phyloP scores from a whole-genome alignment of 2,113 vertebrate species.

The Ginglymostoma cirratum region DNA sequence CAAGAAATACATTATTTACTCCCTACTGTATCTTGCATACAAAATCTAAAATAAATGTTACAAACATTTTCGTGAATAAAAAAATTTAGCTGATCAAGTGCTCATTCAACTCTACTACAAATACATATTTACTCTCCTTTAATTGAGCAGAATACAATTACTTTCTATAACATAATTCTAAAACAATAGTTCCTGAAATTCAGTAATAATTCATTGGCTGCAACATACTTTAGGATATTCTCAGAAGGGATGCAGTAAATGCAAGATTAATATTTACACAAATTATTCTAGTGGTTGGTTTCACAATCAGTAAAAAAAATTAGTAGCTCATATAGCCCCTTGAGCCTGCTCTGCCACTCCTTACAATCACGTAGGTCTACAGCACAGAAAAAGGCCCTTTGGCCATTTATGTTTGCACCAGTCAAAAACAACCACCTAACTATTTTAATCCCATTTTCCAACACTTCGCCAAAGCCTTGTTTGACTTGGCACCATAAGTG shows the following conservation, averaged over 20 bases:
- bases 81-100: background rate
- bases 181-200: background rate
- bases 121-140: background rate
- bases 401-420: too few relatives aligned
- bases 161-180: background rate
- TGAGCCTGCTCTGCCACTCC: too few relatives aligned
- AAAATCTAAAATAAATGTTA: background rate
- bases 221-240: background rate
- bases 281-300: background rate
- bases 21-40: background rate
- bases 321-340: background rate
- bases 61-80: background rate
- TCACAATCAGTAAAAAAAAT: background rate
- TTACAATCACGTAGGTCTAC: background rate
- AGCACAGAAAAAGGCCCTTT: too few relatives aligned
- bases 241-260: background rate
- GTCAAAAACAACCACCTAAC: too few relatives aligned
- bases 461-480: too few relatives aligned
- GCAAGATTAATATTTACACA: background rate
- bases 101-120: background rate
- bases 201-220: background rate
- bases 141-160: background rate
- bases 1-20: background rate
- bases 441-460: too few relatives aligned
- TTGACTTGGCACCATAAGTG: too few relatives aligned